Evolutionary conservation across 2,113 vertebrate species (phyloP), one percentile per base, ranked within the genome.

Genomic region (Oceanites oceanicus): DNA sequence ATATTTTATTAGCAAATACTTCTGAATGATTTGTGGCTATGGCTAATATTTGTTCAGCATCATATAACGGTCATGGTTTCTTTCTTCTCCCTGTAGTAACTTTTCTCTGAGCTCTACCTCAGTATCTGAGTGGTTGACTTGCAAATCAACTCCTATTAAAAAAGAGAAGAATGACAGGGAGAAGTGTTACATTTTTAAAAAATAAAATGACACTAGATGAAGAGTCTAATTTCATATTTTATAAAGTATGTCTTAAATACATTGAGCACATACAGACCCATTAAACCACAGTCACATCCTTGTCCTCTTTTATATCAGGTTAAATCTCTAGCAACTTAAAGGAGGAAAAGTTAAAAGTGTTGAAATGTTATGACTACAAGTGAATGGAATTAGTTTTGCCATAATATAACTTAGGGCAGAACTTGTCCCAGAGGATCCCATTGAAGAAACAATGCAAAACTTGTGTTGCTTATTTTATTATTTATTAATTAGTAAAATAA

Each of bases 31-130:
- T 95, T 95, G 91, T 85, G 87, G 72, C 85, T 94, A 29, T 50
- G 32, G 52, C n/a, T 92, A 76, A 45, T 96, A 86, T 91, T 95
- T 96, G 45, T 92, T 95, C 47, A 85, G 94, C 65, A 45, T 94
- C 58, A 85, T 68, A 9, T 90, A 92, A 90, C 61, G 9, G 65
- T 87, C 70, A 62, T 55, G 66, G 55, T 95, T 97, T 95, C 77
- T 90, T 71, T 91, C 70, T 75, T 76, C 52, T 80, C 42, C 5
- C n/a, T 67, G 38, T 34, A 74, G 47, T 62, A 65, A 62, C 40
- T 89, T 88, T 92, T 80, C 59, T 92, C 27, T 88, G 63, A 80
- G 59, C 44, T 79, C 50, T 83, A 44, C 44, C 29, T 93, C 75
- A 23, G 30, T 90, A 72, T 79, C 62, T 42, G 65, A 86, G 34